These are phyloP conservation scores for Megalurothrips usitatus DNA, from an alignment of 2,888 invertebrate genomes.

Conservation along the genomic window DNA sequence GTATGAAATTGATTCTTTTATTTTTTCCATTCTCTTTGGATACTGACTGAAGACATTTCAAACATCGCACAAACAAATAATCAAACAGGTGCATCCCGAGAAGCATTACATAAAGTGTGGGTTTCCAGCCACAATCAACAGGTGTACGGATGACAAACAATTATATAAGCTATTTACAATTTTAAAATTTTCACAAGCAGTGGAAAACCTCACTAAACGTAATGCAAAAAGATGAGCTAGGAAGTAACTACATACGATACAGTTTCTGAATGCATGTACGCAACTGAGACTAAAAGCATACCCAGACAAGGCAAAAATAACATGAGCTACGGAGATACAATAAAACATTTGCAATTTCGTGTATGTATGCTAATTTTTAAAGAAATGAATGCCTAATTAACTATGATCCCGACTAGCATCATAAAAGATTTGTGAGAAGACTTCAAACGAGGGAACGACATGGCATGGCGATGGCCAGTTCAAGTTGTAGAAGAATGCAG, in stretches of 20 bases:
- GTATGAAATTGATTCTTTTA: background rate
- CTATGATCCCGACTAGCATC: slow-evolving; percentile 2
- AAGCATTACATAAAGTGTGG: background rate
- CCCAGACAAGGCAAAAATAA: background rate
- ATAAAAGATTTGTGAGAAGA: background rate
- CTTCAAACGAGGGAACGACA: background rate
- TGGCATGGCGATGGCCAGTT: too few relatives aligned
- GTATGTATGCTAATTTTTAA: background rate
- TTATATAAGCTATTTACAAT: background rate
- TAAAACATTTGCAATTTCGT: background rate
- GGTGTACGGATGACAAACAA: background rate
- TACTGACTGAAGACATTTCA: slow-evolving; percentile 21
- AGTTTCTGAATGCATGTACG: background rate
- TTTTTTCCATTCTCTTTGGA: slow-evolving; percentile 26
- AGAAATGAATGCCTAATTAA: background rate
- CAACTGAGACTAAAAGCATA: background rate
- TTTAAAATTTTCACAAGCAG: background rate
- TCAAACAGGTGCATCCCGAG: background rate
- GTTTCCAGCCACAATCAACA: background rate
- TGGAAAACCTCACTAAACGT: background rate
- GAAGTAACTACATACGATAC: background rate
- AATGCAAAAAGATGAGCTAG: background rate
- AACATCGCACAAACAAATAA: background rate
- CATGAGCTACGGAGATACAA: background rate
- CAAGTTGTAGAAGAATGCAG: too few relatives aligned